Evolutionary conservation across 2,888 invertebrate genomes (phyloP).

Genomic region (Endotricha flammealis): DNA sequence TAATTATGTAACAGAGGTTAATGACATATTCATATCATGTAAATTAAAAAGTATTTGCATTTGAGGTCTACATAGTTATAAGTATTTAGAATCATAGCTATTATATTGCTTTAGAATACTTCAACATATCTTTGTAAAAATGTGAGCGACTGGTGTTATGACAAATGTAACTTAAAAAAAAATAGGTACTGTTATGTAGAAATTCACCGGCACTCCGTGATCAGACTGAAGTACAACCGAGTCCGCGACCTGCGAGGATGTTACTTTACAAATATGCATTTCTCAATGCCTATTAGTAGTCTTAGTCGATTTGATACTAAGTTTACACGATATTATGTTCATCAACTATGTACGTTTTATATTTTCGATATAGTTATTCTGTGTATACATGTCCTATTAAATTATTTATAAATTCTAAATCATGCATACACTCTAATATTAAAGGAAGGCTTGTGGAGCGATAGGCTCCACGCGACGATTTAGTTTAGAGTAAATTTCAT

Average conservation of each 20-base stretch:
- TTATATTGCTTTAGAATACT: constrained; percentile 76
- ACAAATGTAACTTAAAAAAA: constrained; percentile 33
- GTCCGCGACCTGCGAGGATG: constrained; percentile 31
- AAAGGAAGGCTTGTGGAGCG: constrained; percentile 61
- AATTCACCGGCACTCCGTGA: constrained; percentile 43
- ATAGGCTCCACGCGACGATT: constrained; percentile 61
- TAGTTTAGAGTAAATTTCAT: constrained; percentile 71
- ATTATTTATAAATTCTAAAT: constrained; percentile 73
- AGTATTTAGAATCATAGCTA: constrained; percentile 76
- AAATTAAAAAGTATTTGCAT: constrained; percentile 78
- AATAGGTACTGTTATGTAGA: constrained; percentile 35
- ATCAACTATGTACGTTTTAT: constrained; percentile 45
- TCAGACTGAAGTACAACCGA: constrained; percentile 56
- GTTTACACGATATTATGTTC: constrained; percentile 38
- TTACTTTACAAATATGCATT: constrained; percentile 67
- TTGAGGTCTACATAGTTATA: constrained; percentile 76
- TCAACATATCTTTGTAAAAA: constrained; percentile 75
- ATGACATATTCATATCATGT: constrained; percentile 78
- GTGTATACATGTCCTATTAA: constrained; percentile 69
- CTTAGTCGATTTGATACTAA: constrained; percentile 43
- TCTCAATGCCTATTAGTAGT: constrained; percentile 52
- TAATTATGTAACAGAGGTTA: constrained; percentile 70
- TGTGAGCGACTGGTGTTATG: constrained; percentile 58
- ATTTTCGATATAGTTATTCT: constrained; percentile 49
- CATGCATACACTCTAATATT: constrained; percentile 77